These are phyloP conservation scores for Andrena haemorrhoa DNA, from an alignment of 2,888 invertebrate genomes.

Conservation along the genomic window DNA sequence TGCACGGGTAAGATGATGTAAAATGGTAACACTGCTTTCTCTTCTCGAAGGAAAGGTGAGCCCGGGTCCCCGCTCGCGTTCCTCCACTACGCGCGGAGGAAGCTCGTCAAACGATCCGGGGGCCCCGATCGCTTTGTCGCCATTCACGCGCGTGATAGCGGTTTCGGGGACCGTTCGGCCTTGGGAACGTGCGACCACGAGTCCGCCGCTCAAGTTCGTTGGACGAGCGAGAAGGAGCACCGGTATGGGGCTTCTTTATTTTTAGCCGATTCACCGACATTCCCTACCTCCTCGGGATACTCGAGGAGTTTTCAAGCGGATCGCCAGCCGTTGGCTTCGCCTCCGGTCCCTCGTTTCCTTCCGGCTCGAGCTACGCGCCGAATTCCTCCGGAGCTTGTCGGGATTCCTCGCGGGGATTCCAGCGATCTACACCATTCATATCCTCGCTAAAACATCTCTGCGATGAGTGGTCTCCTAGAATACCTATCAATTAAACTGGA, in stretches of 20 bases:
- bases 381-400: constrained; percentile 14
- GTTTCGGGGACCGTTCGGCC: constrained; percentile 35
- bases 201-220: constrained; percentile 48
- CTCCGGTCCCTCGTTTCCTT: constrained; percentile 36
- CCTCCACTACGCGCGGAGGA: not conserved
- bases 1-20: too few relatives aligned
- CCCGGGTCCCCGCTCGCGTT: not conserved
- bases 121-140: constrained; percentile 22
- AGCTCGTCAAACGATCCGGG: constrained; percentile 3
- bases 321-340: constrained; percentile 41
- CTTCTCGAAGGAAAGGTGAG: too few relatives aligned
- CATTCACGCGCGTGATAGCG: constrained; percentile 16
- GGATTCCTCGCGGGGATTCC: constrained; percentile 16
- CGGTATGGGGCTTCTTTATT: constrained; percentile 67
- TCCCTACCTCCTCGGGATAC: constrained; percentile 11
- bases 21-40: too few relatives aligned
- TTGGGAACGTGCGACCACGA: constrained; percentile 32
- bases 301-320: constrained; percentile 8
- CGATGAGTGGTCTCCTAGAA: not conserved
- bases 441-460: not conserved
- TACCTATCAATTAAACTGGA: not conserved
- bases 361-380: constrained; percentile 16
- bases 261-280: constrained; percentile 60
- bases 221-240: constrained; percentile 27
- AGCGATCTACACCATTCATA: not conserved